Percentiles rank a stretch among this genome's conserved stretches.
Conservation (phyloP, 2,888 invertebrate genomes). For the Heliconius ismenius region DNA sequence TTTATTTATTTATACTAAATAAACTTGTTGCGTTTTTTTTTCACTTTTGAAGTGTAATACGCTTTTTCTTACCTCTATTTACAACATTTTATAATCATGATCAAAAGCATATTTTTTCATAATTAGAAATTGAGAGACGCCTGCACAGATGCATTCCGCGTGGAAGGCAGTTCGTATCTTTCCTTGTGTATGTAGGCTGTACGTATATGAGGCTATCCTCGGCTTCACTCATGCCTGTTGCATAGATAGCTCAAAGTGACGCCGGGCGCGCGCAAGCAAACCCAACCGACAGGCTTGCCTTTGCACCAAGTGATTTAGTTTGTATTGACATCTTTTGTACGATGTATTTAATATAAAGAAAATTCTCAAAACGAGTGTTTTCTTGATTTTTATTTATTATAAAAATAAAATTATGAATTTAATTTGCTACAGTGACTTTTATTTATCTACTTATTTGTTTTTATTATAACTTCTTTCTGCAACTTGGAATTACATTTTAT, state of each 20-base stretch:
- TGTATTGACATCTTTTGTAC: constrained; percentile 82
- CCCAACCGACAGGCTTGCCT: constrained; percentile 79
- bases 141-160: constrained; percentile 73
- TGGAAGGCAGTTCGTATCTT: constrained; percentile 67
- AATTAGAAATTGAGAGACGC: constrained; percentile 67
- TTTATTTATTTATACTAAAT: constrained; percentile 75
- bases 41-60: constrained; percentile 79
- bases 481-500: not conserved
- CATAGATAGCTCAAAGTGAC: constrained; percentile 61
- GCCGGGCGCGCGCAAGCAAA: constrained; percentile 54
- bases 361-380: constrained; percentile 78
- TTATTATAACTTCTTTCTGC: not conserved
- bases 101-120: constrained; percentile 74
- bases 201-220: constrained; percentile 76
- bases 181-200: constrained; percentile 65
- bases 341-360: constrained; percentile 80
- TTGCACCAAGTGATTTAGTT: constrained; percentile 83
- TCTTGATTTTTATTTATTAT: constrained; percentile 81
- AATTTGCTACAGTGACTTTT: constrained; percentile 70
- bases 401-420: constrained; percentile 82
- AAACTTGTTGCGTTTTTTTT: constrained; percentile 71
- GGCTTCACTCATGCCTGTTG: constrained; percentile 74
- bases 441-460: constrained; percentile 2
- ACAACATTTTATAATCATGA: constrained; percentile 78
- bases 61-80: constrained; percentile 79